Evolutionary conservation across 2,797 vertebrate species (phyloP).

Genomic region (Cottoperca gobio): DNA sequence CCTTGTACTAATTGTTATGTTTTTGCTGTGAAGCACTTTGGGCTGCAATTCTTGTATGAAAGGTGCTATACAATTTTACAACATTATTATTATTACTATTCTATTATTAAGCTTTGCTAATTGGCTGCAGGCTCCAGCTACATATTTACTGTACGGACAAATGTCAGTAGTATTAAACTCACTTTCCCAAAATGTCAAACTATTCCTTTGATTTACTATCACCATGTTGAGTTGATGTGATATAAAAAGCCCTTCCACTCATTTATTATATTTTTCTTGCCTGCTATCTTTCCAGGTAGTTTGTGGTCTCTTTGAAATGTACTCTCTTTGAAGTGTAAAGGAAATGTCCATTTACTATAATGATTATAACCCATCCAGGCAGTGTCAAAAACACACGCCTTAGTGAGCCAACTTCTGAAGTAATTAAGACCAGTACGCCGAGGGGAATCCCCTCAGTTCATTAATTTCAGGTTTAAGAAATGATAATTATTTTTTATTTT

Average conservation of each 20-base stretch:
- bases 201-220: neutral
- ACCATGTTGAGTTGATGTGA: constrained; percentile 7
- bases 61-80: no score
- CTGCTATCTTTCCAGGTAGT: constrained; percentile 50
- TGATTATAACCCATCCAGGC: constrained; percentile 57
- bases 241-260: neutral
- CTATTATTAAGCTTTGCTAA: neutral
- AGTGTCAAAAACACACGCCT: constrained; percentile 59
- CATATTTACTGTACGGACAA: neutral
- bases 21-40: no score
- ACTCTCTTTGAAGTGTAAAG: constrained; percentile 64
- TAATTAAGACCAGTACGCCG: constrained; percentile 65
- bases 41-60: no score
- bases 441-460: constrained; percentile 49
- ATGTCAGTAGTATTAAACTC: neutral
- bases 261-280: constrained; percentile 6
- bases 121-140: no score
- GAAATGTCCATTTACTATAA: constrained; percentile 65
- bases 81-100: no score
- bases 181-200: neutral
- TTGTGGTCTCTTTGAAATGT: constrained; percentile 61
- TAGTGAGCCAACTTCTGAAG: constrained; percentile 56
- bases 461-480: constrained; percentile 63
- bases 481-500: constrained; percentile 47
- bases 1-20: no score